Percentiles rank a stretch among this genome's conserved stretches.
phyloP scores from a whole-genome alignment of 1,140 invertebrate genomes.

The Triops longicaudatus region DNA sequence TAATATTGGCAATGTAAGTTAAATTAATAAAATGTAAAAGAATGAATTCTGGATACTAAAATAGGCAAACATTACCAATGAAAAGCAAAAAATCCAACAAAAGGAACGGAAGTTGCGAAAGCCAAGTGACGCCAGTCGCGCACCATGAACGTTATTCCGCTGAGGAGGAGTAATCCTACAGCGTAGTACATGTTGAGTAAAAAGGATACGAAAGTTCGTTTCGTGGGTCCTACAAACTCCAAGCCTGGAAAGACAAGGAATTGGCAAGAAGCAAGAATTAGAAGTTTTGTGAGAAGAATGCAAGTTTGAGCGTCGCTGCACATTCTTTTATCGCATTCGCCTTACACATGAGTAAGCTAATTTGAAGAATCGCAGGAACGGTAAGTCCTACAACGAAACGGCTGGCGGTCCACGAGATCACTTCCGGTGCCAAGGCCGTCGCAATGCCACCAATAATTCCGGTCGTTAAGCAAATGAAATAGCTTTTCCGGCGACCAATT shows the following conservation, averaged over 20 bases:
- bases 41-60: not conserved
- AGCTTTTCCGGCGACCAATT: slow-evolving; percentile 22
- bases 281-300: not conserved
- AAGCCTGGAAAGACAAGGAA: slow-evolving; percentile 19
- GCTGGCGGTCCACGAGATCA: not conserved
- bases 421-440: slow-evolving; percentile 21
- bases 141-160: slow-evolving; percentile 32
- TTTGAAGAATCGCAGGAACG: slow-evolving; percentile 25
- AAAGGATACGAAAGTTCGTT: slow-evolving; percentile 34
- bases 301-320: not conserved
- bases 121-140: slow-evolving; percentile 32
- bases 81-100: slow-evolving; percentile 30
- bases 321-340: not conserved
- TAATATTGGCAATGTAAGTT: not conserved
- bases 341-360: slow-evolving; percentile 26
- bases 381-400: slow-evolving; percentile 24
- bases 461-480: slow-evolving; percentile 26
- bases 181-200: slow-evolving; percentile 33
- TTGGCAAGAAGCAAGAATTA: not conserved
- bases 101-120: slow-evolving; percentile 33
- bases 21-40: not conserved
- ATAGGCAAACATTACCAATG: slow-evolving; percentile 14
- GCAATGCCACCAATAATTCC: slow-evolving; percentile 17
- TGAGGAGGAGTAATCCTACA: slow-evolving; percentile 31
- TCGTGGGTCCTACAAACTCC: slow-evolving; percentile 33